Evolutionary conservation across 2,888 invertebrate genomes (phyloP), one percentile per base, ranked within the genome.

Genomic region (Nomada lathburiana): DNA sequence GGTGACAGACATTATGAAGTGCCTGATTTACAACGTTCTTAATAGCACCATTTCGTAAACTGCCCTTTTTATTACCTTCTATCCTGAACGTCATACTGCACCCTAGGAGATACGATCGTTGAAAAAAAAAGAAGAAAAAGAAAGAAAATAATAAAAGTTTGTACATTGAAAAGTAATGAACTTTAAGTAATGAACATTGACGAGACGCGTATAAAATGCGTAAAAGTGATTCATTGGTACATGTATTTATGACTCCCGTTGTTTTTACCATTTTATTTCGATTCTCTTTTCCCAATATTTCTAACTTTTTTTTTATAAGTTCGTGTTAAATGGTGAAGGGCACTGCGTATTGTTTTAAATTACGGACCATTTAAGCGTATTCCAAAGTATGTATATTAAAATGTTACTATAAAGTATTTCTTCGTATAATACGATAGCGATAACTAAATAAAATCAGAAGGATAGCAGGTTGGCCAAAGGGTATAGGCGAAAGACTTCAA

Each of bases 21-120:
- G 93, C 93, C 93, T 93, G 92, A 92, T 93, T 92, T 92, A 92
- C 91, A 90, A 92, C 91, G 89, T 91, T 92, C 90, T 88, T 86
- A 84, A 88, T 86, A 88, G 87, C 90, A 76, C 63, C 89, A 86
- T 86, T 86, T 86, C 86, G 84, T 86, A 36, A 36, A 36, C 84
- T 89, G 87, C 85, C 86, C 86, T 84, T 76, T 84, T 76, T 81
- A 62, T 62, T 63, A 70, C 59, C 82, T 75, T 73, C 73, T 80
- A 59, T 82, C 75, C 47, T 52, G 23, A 62, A 67, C 73, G 44
- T 52, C 18, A 47, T 47, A 7, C 50, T 50, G 10, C 50, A 57
- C 57, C 57, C 57, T 16, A 7, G 16, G 13, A 11, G 26, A 16
- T 16, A 57, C 29, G 57, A 23, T 29, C 26, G 10, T 26, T 26